phyloP scores from a whole-genome alignment of 2,113 vertebrate species.

The Abramis brama region DNA sequence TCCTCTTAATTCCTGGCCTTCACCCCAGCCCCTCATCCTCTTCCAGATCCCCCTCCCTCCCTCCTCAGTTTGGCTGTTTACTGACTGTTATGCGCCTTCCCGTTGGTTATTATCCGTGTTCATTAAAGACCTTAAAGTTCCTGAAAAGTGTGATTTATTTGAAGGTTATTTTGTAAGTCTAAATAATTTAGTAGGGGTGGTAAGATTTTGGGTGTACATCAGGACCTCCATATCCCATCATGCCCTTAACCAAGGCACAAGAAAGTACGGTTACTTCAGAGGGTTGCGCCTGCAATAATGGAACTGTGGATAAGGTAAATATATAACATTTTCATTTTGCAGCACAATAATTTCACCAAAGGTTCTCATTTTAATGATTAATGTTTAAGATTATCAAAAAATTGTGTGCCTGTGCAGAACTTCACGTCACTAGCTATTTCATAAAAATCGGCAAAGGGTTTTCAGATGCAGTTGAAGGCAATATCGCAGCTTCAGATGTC shows the following conservation, averaged over 20 bases:
- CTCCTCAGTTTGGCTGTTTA: no score
- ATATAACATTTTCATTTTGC: slow-evolving; percentile 4
- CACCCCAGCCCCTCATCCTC: no score
- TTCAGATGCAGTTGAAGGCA: background rate
- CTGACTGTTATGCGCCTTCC: no score
- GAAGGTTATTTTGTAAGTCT: background rate
- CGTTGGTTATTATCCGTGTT: no score
- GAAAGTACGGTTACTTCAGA: background rate
- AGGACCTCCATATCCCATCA: background rate
- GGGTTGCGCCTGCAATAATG: background rate
- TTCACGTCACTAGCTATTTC: background rate
- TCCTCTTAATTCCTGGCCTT: no score
- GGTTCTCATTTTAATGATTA: background rate
- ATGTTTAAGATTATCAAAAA: background rate
- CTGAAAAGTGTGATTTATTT: background rate
- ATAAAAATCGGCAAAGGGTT: background rate
- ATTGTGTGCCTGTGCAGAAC: background rate
- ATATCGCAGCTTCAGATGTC: background rate
- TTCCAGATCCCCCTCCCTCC: no score
- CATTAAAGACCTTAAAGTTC: no score
- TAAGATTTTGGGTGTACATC: background rate
- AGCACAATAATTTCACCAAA: background rate
- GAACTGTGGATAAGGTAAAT: slow-evolving; percentile 1
- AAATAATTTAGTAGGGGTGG: background rate
- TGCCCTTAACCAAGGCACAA: background rate